Conservation (phyloP, 2,888 invertebrate species). For the Cephus runcator region DNA sequence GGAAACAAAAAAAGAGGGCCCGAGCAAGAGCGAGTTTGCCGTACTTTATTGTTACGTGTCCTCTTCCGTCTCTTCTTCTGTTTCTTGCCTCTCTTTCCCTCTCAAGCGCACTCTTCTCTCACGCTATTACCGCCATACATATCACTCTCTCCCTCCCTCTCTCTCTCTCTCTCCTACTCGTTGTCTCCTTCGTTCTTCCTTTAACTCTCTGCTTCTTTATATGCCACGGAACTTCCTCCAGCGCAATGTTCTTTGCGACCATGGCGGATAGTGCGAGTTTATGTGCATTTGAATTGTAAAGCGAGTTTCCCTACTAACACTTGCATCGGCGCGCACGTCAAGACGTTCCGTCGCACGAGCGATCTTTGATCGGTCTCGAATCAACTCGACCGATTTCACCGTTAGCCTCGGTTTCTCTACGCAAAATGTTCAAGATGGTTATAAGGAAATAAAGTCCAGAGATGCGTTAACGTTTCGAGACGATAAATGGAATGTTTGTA, state of each 20-base stretch:
- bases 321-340: background rate
- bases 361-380: background rate
- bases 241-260: background rate
- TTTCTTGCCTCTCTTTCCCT: background rate
- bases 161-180: background rate
- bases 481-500: background rate
- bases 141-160: background rate
- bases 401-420: background rate
- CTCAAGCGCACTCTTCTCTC: background rate
- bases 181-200: background rate
- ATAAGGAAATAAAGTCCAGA: background rate
- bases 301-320: constrained; percentile 2
- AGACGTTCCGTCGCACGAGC: background rate
- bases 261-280: constrained; percentile 5
- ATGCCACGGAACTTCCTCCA: background rate
- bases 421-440: background rate
- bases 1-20: background rate
- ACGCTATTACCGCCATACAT: background rate
- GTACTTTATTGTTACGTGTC: constrained; percentile 3
- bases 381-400: background rate
- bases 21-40: constrained; percentile 6
- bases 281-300: constrained; percentile 17
- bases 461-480: background rate
- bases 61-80: background rate
- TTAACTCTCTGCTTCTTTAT: constrained; percentile 1